These are phyloP conservation scores for Drosophila austrosaltans DNA, from an alignment of 2,888 invertebrate genomes.

Conservation along the genomic window DNA sequence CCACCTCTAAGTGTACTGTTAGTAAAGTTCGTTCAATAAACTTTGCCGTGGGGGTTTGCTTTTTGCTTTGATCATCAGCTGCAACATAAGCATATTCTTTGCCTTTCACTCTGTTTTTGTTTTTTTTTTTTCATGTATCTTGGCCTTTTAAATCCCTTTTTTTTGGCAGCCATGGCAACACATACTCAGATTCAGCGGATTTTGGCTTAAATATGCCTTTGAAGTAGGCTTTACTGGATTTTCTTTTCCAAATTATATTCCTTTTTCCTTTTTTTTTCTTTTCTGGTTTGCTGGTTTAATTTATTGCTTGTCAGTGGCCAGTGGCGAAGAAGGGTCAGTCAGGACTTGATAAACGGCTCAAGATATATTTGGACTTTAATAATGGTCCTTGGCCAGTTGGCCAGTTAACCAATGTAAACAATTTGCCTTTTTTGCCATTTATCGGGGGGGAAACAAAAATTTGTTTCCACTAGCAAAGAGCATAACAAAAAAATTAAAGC, in stretches of 20 bases:
- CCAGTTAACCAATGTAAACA: slow-evolving; percentile 28
- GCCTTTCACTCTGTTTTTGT: slow-evolving; percentile 27
- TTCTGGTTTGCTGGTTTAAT: slow-evolving; percentile 36
- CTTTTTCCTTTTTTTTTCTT: slow-evolving; percentile 31
- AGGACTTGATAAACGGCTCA: slow-evolving; percentile 52
- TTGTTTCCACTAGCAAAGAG: slow-evolving; percentile 32
- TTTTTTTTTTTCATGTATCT: slow-evolving; percentile 28
- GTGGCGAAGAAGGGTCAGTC: slow-evolving; percentile 37
- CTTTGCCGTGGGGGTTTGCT: slow-evolving; percentile 34
- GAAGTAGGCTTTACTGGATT: slow-evolving; percentile 45
- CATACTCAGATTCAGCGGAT: slow-evolving; percentile 34
- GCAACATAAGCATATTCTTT: slow-evolving; percentile 39
- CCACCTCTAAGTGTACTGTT: slow-evolving; percentile 41
- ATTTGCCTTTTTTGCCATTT: slow-evolving; percentile 35
- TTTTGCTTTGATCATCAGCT: slow-evolving; percentile 49
- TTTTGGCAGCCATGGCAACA: slow-evolving; percentile 29
- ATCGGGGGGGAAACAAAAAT: slow-evolving; percentile 16
- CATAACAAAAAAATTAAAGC: slow-evolving; percentile 50
- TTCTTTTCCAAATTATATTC: slow-evolving; percentile 17
- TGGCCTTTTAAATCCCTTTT: slow-evolving; percentile 22
- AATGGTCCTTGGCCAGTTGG: slow-evolving; percentile 13
- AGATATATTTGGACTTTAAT: slow-evolving; percentile 9
- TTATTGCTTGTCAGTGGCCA: slow-evolving; percentile 49
- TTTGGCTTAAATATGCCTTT: slow-evolving; percentile 46
- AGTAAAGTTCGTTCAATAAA: slow-evolving; percentile 46